A percentile compares a stretch with the other conserved stretches of the same genome.
phyloP scores from a whole-genome alignment of 2,113 vertebrate genomes.

The Aegotheles bennettii region DNA sequence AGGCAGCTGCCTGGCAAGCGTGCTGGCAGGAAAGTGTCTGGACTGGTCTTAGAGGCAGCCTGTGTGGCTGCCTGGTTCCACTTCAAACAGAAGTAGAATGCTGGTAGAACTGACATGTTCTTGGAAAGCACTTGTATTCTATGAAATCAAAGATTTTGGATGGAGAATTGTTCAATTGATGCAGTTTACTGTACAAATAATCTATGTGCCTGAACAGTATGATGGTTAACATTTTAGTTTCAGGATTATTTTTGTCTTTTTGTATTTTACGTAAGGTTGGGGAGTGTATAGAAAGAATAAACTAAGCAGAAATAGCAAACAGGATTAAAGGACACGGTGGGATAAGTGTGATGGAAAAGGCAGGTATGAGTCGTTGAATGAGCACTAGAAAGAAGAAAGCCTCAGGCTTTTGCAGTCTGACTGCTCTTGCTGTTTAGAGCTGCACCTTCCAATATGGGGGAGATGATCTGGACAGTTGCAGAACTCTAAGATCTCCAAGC shows the following conservation, averaged over 20 bases:
- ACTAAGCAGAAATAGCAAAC: not conserved
- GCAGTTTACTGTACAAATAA: not conserved
- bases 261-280: not conserved
- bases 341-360: not conserved
- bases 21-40: not conserved
- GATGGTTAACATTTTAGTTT: not conserved
- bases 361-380: not conserved
- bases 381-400: not conserved
- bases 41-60: not conserved
- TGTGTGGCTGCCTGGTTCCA: not conserved
- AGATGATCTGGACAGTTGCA: not conserved
- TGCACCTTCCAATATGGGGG: not conserved
- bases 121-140: not conserved
- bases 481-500: not conserved
- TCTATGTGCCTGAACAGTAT: not conserved
- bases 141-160: not conserved
- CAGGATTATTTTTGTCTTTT: not conserved
- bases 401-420: not conserved
- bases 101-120: not conserved
- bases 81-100: not conserved
- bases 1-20: not conserved
- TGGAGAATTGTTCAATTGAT: not conserved
- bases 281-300: not conserved
- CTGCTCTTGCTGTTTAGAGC: not conserved
- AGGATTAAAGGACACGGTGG: not conserved